These are phyloP conservation scores for Cephalopachus bancanus DNA, from an alignment of 2,797 vertebrate species.

Conservation along the genomic window DNA sequence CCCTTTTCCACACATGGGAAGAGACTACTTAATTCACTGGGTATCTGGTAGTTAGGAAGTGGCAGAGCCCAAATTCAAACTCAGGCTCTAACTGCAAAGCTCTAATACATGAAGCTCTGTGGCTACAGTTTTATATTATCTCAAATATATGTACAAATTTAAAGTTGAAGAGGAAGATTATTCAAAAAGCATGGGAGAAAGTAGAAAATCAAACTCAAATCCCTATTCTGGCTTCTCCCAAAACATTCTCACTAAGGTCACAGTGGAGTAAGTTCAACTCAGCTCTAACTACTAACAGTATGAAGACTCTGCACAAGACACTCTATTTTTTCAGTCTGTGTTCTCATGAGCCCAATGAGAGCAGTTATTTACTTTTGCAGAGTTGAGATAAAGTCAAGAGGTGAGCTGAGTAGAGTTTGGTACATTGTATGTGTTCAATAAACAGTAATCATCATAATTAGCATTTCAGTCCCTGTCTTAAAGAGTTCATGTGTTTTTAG, in stretches of 20 bases:
- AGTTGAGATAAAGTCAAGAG: not conserved
- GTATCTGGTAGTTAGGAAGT: not conserved
- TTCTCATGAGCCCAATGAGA: not conserved
- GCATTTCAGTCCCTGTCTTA: not conserved
- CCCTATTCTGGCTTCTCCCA: not conserved
- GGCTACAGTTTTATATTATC: not conserved
- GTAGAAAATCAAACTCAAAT: not conserved
- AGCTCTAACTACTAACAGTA: not conserved
- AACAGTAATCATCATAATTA: not conserved
- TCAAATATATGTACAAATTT: not conserved
- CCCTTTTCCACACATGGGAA: not conserved
- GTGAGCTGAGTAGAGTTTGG: not conserved
- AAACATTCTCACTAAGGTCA: not conserved
- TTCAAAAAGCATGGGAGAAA: not conserved
- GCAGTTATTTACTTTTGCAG: not conserved
- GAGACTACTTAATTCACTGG: not conserved
- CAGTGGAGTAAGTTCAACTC: not conserved
- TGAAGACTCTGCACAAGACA: not conserved
- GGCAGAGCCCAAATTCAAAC: not conserved
- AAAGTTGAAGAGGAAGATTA: slow-evolving; percentile 10
- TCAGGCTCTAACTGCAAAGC: not conserved
- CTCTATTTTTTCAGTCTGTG: not conserved
- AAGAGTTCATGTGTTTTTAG: not conserved
- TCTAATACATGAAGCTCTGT: not conserved
- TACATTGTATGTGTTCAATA: not conserved